Base-by-base conservation (phyloP, 2,888 invertebrate genomes). In the Aethes cnicana region DNA sequence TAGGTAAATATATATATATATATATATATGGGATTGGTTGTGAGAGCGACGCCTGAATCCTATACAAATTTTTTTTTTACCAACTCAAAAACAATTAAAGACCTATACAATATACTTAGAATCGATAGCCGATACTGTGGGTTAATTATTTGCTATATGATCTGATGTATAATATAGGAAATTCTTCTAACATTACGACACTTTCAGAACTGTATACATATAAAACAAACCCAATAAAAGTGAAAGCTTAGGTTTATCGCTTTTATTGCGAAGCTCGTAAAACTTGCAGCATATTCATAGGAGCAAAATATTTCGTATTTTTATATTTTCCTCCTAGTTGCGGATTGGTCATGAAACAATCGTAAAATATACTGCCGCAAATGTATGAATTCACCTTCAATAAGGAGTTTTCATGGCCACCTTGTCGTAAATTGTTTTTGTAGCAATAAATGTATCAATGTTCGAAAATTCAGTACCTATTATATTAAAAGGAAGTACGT, bases 171-270 rank as follows among this genome's bases (percentile, higher is more conserved):
- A n/a, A n/a, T n/a, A n/a, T n/a, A n/a, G n/a, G n/a, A n/a, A n/a
- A n/a, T n/a, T n/a, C n/a, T n/a, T n/a, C n/a, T n/a, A n/a, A 16
- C n/a, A 49, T 42, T 21, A 25, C 39, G 32, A 17, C 35, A 49
- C 49, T 49, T 49, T 26, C 26, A 17, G 35, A 48, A 41, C 33
- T 35, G 4, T 11, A 18, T 14, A 35, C 26, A 46, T 35, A 37
- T 23, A 37, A 47, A 36, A 50, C 50, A 43, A 50, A 50, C 28
- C 18, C 9, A 36, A 50, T 50, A 50, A 50, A 50, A 32, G 30
- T 18, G 43, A 37, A 43, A 50, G 50, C 50, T 50, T 50, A 50
- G 30, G 50, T 50, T 50, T 50, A 50, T 50, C 36, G 43, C 36
- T 43, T 44, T 44, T 37, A 50, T 23, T 43, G 25, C 35, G 9